A percentile compares a stretch with the other conserved stretches of the same genome.
Evolutionary conservation across 2,113 vertebrate genomes (phyloP).

Genomic region (Nesoenas mayeri): DNA sequence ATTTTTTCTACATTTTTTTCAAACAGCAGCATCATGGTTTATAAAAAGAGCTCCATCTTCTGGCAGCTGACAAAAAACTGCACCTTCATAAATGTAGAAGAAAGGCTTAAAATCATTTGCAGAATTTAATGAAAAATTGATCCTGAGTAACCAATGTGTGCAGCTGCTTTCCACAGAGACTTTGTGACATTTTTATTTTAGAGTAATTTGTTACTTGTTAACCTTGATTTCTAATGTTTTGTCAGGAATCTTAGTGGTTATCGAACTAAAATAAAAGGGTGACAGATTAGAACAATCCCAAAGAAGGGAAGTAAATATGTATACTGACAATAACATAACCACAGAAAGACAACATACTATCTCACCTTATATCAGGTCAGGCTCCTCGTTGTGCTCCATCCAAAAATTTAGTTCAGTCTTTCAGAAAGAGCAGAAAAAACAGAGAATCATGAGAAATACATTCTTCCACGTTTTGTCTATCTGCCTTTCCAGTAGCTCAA

Average conservation of each 20-base stretch:
- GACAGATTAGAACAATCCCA: not conserved
- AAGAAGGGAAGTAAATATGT: not conserved
- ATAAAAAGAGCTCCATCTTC: slow-evolving; percentile 77
- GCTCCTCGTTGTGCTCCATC: not conserved
- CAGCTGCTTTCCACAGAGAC: slow-evolving; percentile 27
- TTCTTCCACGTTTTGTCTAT: not conserved
- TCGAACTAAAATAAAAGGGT: slow-evolving; percentile 11
- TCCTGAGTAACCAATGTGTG: slow-evolving; percentile 38
- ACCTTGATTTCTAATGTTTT: slow-evolving; percentile 56
- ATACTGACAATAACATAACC: not conserved
- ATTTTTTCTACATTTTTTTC: not conserved
- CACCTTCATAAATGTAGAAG: not conserved
- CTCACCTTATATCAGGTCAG: not conserved
- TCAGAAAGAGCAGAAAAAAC: not conserved
- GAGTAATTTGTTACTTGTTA: slow-evolving; percentile 67
- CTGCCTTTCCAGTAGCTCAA: not conserved
- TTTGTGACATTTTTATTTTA: slow-evolving; percentile 53
- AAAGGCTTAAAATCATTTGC: slow-evolving; percentile 63
- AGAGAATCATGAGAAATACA: not conserved
- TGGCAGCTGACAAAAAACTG: slow-evolving; percentile 55
- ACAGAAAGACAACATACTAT: not conserved
- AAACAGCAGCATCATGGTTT: slow-evolving; percentile 14
- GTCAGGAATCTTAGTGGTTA: slow-evolving; percentile 22
- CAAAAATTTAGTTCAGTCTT: not conserved
- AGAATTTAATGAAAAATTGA: slow-evolving; percentile 75